These are phyloP conservation scores for Ardeotis arabs DNA, from an alignment of 2,113 vertebrate genomes.

Conservation along the genomic window DNA sequence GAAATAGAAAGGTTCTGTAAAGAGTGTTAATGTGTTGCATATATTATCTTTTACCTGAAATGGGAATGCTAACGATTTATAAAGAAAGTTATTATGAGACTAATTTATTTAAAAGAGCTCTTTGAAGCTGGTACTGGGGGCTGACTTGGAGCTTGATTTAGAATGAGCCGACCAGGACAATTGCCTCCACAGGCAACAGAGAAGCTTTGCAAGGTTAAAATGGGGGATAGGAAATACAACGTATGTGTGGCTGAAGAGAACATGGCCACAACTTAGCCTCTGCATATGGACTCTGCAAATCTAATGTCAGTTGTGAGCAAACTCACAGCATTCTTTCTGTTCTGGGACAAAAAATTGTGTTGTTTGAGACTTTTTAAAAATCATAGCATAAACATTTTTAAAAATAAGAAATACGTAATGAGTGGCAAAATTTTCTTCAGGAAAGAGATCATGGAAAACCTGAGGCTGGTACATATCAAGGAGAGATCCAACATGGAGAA, in stretches of 20 bases:
- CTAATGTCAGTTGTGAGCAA: not conserved
- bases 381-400: not conserved
- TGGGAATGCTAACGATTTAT: constrained; percentile 15
- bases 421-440: not conserved
- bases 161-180: not conserved
- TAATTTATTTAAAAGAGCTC: constrained; percentile 52
- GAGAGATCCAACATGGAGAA: not conserved
- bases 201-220: not conserved
- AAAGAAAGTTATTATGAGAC: constrained; percentile 19
- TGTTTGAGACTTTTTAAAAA: not conserved
- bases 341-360: not conserved
- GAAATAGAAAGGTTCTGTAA: constrained; percentile 27
- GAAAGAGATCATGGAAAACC: not conserved
- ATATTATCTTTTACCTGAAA: constrained; percentile 62
- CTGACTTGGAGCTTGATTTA: not conserved
- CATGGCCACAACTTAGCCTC: not conserved
- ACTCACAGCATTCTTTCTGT: not conserved
- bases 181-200: not conserved
- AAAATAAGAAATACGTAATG: not conserved
- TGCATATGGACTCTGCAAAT: not conserved
- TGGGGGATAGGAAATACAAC: not conserved
- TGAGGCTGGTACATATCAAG: not conserved
- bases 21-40: constrained; percentile 62
- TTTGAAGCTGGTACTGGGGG: not conserved
- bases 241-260: not conserved